These are phyloP conservation scores for Diabrotica virgifera DNA, from an alignment of 1,140 invertebrate genomes.

Conservation along the genomic window DNA sequence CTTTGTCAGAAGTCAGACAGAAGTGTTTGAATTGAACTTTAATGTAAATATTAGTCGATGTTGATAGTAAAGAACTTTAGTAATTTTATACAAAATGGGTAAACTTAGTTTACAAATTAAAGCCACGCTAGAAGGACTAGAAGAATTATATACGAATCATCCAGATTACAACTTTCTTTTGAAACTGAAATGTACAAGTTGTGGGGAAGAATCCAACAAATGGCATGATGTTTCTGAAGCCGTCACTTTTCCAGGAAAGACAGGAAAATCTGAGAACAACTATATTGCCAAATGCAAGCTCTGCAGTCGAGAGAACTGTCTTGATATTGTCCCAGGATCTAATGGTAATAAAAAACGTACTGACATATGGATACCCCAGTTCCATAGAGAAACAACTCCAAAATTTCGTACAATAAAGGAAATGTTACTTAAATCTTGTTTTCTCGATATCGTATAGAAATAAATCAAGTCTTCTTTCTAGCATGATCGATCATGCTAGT, in stretches of 20 bases:
- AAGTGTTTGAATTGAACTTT: background rate
- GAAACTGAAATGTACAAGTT: slow-evolving; percentile 75
- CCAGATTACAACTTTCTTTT: slow-evolving; percentile 66
- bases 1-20: background rate
- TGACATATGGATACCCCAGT: too few relatives aligned
- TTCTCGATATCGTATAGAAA: too few relatives aligned
- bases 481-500: too few relatives aligned
- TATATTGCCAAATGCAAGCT: slow-evolving; percentile 87
- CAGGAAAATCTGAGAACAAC: slow-evolving; percentile 72
- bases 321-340: slow-evolving; percentile 69
- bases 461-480: too few relatives aligned
- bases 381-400: too few relatives aligned
- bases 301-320: slow-evolving; percentile 78
- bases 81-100: slow-evolving; percentile 54
- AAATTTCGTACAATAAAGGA: too few relatives aligned
- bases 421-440: too few relatives aligned
- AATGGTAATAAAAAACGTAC: slow-evolving; percentile 51
- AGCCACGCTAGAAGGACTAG: slow-evolving; percentile 64
- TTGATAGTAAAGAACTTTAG: background rate
- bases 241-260: slow-evolving; percentile 64
- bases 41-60: background rate
- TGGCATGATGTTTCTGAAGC: slow-evolving; percentile 75
- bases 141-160: slow-evolving; percentile 63
- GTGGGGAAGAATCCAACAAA: slow-evolving; percentile 75
- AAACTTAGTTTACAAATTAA: slow-evolving; percentile 67